Conservation (phyloP, 2,113 vertebrate genomes). For the Anolis carolinensis region DNA sequence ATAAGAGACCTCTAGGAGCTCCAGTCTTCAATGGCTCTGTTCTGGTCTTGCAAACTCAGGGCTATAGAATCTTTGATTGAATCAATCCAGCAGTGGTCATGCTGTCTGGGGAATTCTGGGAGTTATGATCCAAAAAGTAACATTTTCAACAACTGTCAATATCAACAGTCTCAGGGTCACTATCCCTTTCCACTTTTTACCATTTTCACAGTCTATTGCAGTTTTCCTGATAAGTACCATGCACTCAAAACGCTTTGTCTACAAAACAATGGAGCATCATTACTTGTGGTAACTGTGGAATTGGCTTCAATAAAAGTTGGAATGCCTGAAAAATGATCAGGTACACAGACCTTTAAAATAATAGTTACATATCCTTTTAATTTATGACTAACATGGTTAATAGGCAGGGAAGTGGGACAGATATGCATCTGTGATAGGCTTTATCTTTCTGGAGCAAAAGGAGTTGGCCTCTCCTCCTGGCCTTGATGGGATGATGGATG, state of each 20-base stretch:
- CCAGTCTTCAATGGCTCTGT: too few relatives aligned
- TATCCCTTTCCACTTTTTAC: neutral
- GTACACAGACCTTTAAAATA: too few relatives aligned
- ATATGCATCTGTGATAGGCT: neutral
- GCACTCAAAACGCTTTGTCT: neutral
- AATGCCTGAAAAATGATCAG: neutral
- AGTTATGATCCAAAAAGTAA: too few relatives aligned
- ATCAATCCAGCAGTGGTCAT: too few relatives aligned
- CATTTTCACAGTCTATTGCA: neutral
- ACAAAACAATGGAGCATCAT: neutral
- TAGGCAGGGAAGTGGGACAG: neutral
- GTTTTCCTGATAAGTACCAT: neutral
- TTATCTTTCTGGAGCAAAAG: conserved; percentile 2
- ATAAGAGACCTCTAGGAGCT: too few relatives aligned
- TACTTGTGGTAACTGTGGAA: neutral
- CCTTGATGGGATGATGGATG: conserved; percentile 29
- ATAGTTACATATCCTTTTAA: too few relatives aligned
- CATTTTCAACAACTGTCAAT: too few relatives aligned
- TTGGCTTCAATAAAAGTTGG: neutral
- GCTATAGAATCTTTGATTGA: too few relatives aligned
- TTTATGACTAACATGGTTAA: too few relatives aligned
- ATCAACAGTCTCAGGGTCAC: neutral
- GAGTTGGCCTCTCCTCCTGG: neutral
- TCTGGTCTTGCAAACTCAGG: too few relatives aligned
- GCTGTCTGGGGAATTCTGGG: too few relatives aligned